phyloP scores from a whole-genome alignment of 2,113 vertebrate species.

The Hippocampus abdominalis region DNA sequence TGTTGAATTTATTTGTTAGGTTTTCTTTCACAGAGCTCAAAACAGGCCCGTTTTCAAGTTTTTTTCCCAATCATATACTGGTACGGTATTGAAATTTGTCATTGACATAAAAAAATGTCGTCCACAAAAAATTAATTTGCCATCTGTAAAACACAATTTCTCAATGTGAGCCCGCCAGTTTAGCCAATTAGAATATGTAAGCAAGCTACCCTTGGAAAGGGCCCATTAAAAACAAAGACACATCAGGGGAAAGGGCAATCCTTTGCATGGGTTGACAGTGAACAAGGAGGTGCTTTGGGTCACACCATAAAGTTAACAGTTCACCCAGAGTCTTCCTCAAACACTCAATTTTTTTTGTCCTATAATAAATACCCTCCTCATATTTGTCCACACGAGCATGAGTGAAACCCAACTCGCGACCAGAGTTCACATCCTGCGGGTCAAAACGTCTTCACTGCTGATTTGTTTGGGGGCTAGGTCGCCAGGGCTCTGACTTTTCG shows the following conservation, averaged over 20 bases:
- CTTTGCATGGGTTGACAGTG: not conserved
- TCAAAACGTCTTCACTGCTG: constrained; percentile 21
- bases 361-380: not conserved
- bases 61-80: too few species aligned
- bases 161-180: too few species aligned
- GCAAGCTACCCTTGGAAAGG: not conserved
- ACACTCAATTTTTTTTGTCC: not conserved
- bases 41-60: too few species aligned
- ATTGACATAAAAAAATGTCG: not conserved
- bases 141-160: not conserved
- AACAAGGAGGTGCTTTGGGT: not conserved
- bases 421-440: constrained; percentile 17
- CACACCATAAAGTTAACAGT: not conserved
- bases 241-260: not conserved
- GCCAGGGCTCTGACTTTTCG: constrained; percentile 24
- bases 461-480: constrained; percentile 27
- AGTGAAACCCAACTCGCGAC: constrained; percentile 6
- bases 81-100: not conserved
- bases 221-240: not conserved
- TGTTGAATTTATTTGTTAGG: too few species aligned
- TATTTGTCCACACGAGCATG: not conserved
- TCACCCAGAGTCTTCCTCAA: too few species aligned
- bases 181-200: not conserved
- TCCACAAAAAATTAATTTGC: not conserved
- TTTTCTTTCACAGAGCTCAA: too few species aligned